Conservation (phyloP, 2,888 invertebrate species). For the Leptodirus hochenwartii region DNA sequence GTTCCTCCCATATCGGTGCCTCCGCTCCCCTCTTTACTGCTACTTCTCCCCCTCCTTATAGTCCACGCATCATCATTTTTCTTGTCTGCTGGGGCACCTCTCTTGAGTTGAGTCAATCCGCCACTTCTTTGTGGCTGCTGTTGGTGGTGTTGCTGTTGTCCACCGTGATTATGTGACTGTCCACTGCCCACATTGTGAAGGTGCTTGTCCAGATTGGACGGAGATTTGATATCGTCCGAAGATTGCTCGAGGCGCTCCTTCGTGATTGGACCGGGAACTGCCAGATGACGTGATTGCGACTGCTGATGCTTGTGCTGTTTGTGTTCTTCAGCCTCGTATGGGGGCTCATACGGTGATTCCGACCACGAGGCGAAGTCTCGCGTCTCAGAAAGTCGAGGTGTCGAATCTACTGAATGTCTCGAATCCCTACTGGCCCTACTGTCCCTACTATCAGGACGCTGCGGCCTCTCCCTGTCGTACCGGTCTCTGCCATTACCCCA, state of each 20-base stretch:
- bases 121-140: constrained; percentile 25
- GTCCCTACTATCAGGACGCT: constrained; percentile 38
- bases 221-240: constrained; percentile 32
- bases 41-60: constrained; percentile 10
- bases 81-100: constrained; percentile 21
- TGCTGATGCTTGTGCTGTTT: no score
- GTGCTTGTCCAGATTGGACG: no score
- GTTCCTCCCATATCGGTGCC: constrained; percentile 2
- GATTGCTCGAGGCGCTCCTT: constrained; percentile 39
- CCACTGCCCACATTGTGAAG: no score
- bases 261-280: constrained; percentile 41
- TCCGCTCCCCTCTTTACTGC: constrained; percentile 8
- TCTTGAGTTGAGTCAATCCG: constrained; percentile 32
- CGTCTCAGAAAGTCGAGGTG: constrained; percentile 26
- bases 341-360: constrained; percentile 24
- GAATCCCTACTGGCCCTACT: constrained; percentile 35
- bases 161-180: no score
- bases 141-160: no score
- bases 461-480: constrained; percentile 25
- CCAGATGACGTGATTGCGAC: no score
- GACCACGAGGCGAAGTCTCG: constrained; percentile 28
- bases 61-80: constrained; percentile 16
- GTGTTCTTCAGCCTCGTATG: constrained; percentile 23
- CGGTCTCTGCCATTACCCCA: constrained; percentile 14
- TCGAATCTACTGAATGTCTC: constrained; percentile 27